A percentile compares a stretch with the other conserved stretches of the same genome.
These are phyloP conservation scores for Pantelozetes paolii DNA, from an alignment of 2,888 invertebrate species.

Conservation along the genomic window DNA sequence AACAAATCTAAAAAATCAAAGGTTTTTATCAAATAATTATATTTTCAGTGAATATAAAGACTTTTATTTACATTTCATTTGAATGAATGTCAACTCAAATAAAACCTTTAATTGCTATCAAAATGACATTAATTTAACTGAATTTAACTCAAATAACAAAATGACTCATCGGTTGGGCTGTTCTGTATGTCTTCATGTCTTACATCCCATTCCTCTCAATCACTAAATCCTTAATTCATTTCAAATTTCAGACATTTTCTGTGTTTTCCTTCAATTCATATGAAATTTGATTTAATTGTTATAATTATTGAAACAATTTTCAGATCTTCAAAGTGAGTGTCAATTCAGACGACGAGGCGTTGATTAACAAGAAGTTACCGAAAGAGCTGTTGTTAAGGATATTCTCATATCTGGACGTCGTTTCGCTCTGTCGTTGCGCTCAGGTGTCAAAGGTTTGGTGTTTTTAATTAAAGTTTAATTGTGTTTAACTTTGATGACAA, in stretches of 20 bases:
- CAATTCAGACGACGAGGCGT: conserved; percentile 64
- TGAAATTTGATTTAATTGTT: not conserved
- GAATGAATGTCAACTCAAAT: conserved; percentile 4
- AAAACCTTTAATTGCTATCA: conserved; percentile 24
- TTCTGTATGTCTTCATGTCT: conserved; percentile 12
- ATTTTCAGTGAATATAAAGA: conserved; percentile 8
- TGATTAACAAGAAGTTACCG: conserved; percentile 89
- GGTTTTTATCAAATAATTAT: conserved; percentile 12
- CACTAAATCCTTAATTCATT: not conserved
- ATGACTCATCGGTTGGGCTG: conserved; percentile 27
- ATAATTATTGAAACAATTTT: not conserved
- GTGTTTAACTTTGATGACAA: not conserved
- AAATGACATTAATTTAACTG: conserved; percentile 15
- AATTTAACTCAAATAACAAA: conserved; percentile 21
- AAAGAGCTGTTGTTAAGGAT: conserved; percentile 90
- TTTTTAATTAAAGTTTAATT: conserved; percentile 8
- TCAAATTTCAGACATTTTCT: not conserved
- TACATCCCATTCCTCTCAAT: not conserved
- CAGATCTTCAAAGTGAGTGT: conserved; percentile 28
- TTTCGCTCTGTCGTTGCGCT: conserved; percentile 90
- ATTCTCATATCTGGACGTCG: conserved; percentile 91
- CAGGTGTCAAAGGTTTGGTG: conserved; percentile 60
- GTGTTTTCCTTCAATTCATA: not conserved
- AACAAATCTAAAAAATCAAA: conserved; percentile 24
- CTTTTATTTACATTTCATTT: not conserved